Evolutionary conservation across 2,888 invertebrate species (phyloP).

Genomic region (Morinoia aosen): DNA sequence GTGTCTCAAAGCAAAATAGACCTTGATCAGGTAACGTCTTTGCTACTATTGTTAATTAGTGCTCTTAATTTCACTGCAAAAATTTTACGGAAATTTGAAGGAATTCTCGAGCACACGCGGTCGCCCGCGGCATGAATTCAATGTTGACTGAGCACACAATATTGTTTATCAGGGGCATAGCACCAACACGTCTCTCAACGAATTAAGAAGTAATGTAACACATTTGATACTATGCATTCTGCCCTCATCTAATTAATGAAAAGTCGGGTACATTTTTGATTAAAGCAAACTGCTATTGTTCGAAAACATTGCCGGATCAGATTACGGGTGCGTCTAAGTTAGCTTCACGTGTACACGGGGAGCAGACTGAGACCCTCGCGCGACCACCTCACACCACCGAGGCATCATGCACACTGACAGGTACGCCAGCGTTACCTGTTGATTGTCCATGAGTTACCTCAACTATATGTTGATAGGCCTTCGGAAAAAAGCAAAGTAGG

Average conservation of each 20-base stretch:
- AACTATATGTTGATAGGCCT: too few species aligned
- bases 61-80: background rate
- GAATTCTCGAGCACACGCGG: background rate
- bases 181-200: background rate
- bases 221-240: too few species aligned
- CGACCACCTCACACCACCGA: background rate
- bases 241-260: background rate
- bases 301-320: background rate
- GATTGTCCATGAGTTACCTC: background rate
- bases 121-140: background rate
- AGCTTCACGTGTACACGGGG: background rate
- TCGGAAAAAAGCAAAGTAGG: too few species aligned
- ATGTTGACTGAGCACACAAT: background rate
- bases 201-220: background rate
- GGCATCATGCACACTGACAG: slow-evolving; percentile 6
- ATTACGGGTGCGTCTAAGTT: background rate
- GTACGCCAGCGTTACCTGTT: background rate
- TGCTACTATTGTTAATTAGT: background rate
- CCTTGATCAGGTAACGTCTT: background rate
- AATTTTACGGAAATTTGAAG: background rate
- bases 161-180: background rate
- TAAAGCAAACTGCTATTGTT: background rate
- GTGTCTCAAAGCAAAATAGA: too few species aligned
- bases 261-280: background rate
- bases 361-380: background rate